A percentile compares a stretch with the other conserved stretches of the same genome.
phyloP scores from a whole-genome alignment of 2,888 invertebrate species.

The Eilema caniola region DNA sequence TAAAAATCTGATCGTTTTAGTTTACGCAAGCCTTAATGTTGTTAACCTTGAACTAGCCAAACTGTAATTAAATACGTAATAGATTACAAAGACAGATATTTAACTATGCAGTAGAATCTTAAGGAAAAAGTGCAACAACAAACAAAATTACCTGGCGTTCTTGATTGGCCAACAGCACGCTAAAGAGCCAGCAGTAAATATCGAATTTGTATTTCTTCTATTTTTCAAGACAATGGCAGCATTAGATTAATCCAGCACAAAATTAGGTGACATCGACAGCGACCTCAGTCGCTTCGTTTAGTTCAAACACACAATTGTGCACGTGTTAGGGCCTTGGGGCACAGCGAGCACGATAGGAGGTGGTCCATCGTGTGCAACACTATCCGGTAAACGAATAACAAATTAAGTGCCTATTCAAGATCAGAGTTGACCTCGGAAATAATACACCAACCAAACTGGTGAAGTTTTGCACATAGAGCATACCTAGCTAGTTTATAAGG shows the following conservation, averaged over 20 bases:
- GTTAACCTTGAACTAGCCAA: conserved; percentile 43
- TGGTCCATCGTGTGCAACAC: too few relatives aligned
- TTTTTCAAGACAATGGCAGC: neutral
- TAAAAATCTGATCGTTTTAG: neutral
- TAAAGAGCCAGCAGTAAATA: neutral
- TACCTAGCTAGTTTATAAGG: neutral
- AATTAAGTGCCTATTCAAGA: neutral
- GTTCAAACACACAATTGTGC: too few relatives aligned
- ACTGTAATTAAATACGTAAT: conserved; percentile 26
- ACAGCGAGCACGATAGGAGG: too few relatives aligned
- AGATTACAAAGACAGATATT: neutral
- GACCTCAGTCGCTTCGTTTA: too few relatives aligned
- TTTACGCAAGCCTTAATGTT: conserved; percentile 2
- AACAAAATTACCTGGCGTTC: neutral
- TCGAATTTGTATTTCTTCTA: neutral
- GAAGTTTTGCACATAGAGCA: neutral
- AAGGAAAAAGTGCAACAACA: neutral
- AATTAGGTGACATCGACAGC: too few relatives aligned
- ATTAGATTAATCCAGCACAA: too few relatives aligned
- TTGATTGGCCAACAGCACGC: neutral
- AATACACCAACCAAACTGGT: neutral
- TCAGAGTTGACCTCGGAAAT: neutral
- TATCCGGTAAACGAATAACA: neutral
- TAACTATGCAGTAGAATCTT: neutral
- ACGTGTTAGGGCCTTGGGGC: too few relatives aligned